Percentiles rank a stretch among this genome's conserved stretches.
These are phyloP conservation scores for Chalcis sispes DNA, from an alignment of 2,888 invertebrate species.

Conservation along the genomic window DNA sequence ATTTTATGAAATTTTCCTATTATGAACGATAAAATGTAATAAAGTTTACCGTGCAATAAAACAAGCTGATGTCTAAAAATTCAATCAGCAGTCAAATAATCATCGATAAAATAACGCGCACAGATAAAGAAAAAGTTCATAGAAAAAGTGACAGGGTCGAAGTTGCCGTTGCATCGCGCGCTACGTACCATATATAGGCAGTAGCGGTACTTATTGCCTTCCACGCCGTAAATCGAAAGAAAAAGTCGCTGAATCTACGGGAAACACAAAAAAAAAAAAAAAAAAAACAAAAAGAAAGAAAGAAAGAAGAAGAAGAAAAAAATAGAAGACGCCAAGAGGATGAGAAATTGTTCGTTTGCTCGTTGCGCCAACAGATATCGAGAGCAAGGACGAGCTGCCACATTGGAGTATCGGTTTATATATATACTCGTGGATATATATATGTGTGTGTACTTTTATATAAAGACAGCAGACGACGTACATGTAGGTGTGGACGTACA, in stretches of 20 bases:
- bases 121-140: neutral
- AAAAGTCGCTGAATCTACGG: slow-evolving; percentile 7
- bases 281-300: slow-evolving; percentile 2
- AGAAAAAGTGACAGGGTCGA: slow-evolving; percentile 18
- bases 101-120: neutral
- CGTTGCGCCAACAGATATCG: slow-evolving; percentile 22
- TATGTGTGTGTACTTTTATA: neutral
- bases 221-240: slow-evolving; percentile 24
- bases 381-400: slow-evolving; percentile 47
- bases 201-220: slow-evolving; percentile 11
- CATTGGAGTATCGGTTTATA: slow-evolving; percentile 32
- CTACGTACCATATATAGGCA: neutral
- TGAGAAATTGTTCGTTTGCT: slow-evolving; percentile 7
- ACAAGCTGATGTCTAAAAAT: neutral
- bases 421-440: slow-evolving; percentile 13
- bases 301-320: slow-evolving; percentile 1
- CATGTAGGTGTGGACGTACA: slow-evolving; percentile 4
- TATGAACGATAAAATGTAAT: no score
- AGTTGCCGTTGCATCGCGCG: neutral
- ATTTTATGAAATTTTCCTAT: no score
- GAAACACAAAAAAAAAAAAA: slow-evolving; percentile 26
- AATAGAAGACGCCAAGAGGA: neutral
- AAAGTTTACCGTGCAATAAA: no score
- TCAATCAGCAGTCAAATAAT: slow-evolving; percentile 13
- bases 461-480: neutral